Conservation (phyloP, 1,140 invertebrate species). For the Teleogryllus occipitalis region DNA sequence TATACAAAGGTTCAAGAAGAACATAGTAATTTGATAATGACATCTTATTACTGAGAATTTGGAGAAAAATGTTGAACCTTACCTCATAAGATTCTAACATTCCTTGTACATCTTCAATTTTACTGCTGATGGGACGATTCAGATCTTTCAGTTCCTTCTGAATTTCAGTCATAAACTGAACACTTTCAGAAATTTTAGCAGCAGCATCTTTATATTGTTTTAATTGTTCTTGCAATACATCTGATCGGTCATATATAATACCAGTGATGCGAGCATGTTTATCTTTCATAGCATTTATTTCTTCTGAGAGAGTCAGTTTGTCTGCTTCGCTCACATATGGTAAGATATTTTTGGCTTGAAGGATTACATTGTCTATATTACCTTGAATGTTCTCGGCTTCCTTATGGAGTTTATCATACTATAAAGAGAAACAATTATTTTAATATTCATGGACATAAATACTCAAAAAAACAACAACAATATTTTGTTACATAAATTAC, state of each 20-base stretch:
- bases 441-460: neutral
- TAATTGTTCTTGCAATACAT: conserved; percentile 61
- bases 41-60: neutral
- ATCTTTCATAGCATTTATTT: conserved; percentile 66
- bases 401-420: conserved; percentile 67
- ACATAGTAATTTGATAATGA: no score
- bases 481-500: no score
- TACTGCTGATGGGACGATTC: conserved; percentile 74
- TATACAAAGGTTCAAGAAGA: no score
- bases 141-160: conserved; percentile 74
- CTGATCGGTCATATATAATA: conserved; percentile 65
- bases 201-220: conserved; percentile 70
- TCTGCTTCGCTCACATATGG: conserved; percentile 77
- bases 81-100: conserved; percentile 65
- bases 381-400: conserved; percentile 62
- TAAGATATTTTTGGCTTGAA: conserved; percentile 70
- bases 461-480: no score
- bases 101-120: conserved; percentile 74
- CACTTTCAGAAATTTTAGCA: conserved; percentile 64
- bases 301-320: conserved; percentile 68
- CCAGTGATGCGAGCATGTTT: conserved; percentile 61
- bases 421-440: conserved; percentile 25
- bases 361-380: conserved; percentile 61
- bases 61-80: neutral
- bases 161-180: conserved; percentile 69